A percentile compares a stretch with the other conserved stretches of the same genome.
phyloP scores from a whole-genome alignment of 1,140 invertebrate genomes.

The Diachasma alloeum region DNA sequence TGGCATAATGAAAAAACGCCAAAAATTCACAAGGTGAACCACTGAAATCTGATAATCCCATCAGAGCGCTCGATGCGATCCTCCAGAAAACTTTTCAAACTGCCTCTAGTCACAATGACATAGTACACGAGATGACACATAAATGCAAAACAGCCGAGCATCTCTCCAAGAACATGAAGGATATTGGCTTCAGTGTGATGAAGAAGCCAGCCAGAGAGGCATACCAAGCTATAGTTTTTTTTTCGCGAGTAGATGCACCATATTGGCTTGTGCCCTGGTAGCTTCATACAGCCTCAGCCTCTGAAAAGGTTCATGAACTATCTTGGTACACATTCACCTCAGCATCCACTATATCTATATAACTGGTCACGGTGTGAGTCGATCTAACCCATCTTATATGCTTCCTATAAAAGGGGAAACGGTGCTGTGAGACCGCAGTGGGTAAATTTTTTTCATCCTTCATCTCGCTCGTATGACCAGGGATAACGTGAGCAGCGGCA shows the following conservation, averaged over 20 bases:
- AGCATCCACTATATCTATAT: background rate
- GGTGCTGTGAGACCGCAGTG: background rate
- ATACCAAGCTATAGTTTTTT: background rate
- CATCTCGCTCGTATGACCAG: background rate
- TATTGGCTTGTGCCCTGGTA: background rate
- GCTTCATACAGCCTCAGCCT: background rate
- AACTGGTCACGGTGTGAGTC: background rate
- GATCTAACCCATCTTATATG: background rate
- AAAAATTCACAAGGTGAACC: background rate
- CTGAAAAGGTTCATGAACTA: background rate
- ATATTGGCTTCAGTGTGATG: conserved; percentile 3
- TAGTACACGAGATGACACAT: background rate
- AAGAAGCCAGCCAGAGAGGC: background rate
- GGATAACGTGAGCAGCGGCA: background rate
- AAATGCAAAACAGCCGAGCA: background rate
- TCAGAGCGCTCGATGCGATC: background rate
- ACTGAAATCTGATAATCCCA: background rate
- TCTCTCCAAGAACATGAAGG: background rate
- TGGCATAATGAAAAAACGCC: no score
- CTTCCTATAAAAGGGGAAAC: background rate
- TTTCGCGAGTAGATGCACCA: background rate
- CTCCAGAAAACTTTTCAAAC: background rate
- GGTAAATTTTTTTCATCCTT: conserved; percentile 5
- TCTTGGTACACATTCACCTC: background rate
- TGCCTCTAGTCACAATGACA: background rate